A percentile compares a stretch with the other conserved stretches of the same genome.
These are phyloP conservation scores for Heliothis subflexa DNA, from an alignment of 1,140 invertebrate species.

Conservation along the genomic window DNA sequence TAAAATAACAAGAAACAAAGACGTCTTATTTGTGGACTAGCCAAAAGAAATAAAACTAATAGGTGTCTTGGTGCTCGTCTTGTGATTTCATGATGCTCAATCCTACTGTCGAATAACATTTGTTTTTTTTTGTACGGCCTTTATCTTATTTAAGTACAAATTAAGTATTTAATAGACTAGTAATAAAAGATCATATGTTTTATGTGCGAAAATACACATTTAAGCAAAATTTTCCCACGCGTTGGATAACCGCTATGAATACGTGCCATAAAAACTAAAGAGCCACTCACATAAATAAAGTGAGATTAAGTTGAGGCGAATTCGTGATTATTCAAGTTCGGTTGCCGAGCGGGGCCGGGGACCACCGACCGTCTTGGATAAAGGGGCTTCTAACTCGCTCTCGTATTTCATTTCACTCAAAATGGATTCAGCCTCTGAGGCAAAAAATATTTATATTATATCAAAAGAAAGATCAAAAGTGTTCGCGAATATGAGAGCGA, in stretches of 20 bases:
- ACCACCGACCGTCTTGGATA: slow-evolving; percentile 43
- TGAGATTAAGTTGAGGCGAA: slow-evolving; percentile 59
- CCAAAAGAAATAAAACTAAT: slow-evolving; percentile 37
- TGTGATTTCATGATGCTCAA: too few relatives aligned
- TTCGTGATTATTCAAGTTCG: slow-evolving; percentile 64
- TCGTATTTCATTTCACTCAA: slow-evolving; percentile 68
- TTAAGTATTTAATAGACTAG: too few relatives aligned
- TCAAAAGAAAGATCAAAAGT: slow-evolving; percentile 79
- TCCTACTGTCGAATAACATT: too few relatives aligned
- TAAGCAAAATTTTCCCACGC: slow-evolving; percentile 49
- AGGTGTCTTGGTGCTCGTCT: too few relatives aligned
- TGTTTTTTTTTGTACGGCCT: too few relatives aligned
- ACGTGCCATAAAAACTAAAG: slow-evolving; percentile 54
- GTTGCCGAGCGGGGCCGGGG: slow-evolving; percentile 35
- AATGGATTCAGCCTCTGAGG: slow-evolving; percentile 67
- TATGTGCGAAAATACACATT: background rate
- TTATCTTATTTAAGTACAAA: too few relatives aligned
- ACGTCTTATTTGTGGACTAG: slow-evolving; percentile 31
- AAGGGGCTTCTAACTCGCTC: slow-evolving; percentile 53
- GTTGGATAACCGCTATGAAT: slow-evolving; percentile 47
- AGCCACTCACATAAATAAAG: slow-evolving; percentile 59
- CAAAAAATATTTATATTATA: slow-evolving; percentile 76
- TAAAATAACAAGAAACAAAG: slow-evolving; percentile 22
- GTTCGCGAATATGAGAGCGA: slow-evolving; percentile 59
- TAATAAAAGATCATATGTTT: too few relatives aligned